Base-by-base conservation (phyloP, 1,140 invertebrate species). In the honey bee (Apis mellifera) region DNA sequence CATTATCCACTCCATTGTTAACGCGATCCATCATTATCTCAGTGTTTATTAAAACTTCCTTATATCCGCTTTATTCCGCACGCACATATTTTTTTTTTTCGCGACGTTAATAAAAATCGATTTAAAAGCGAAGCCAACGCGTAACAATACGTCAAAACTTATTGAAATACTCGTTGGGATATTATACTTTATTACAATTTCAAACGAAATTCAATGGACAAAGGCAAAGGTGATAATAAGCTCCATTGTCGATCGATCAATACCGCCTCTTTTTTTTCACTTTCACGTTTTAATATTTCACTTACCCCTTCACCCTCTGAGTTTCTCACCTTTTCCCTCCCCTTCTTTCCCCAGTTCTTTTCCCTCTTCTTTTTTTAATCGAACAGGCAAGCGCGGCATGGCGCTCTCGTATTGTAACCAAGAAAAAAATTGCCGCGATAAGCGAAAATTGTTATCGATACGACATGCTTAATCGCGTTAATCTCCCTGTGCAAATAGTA, bases 361-460 rank as follows among this genome's bases (percentile, higher is more conserved):
- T 55, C 15, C 3, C 12, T 26, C 52, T 32, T n/a, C 7, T 4
- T 21, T 0, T 42, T 42, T n/a, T 21, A 48, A 9, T 23, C n/a
- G 17, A 55, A 0, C 9, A 1, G 11, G 7, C 11, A 60, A 71
- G 12, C n/a, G 23, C 48, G 21, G n/a, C 15, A 26, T 9, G 12
- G 9, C 9, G 13, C 21, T 62, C 19, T 52, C 26, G 57, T 79
- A 82, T 76, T 32, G 32, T 76, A 3, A 9, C 23, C 13, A 23
- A 48, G n/a, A 50, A 71, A 78, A 62, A 82, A 71, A 54, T 71
- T 69, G 71, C 48, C 17, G 26, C 59, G 86, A 87, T 87, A 87
- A 87, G 82, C 83, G 60, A 70, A n/a, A 84, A 74, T 82, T 68
- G 69, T 66, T 84, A 84, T 87, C 78, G 85, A 87, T 69, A 70